phyloP scores from a whole-genome alignment of 2,113 vertebrate species.

The Stomatorhinus ivindoensis region DNA sequence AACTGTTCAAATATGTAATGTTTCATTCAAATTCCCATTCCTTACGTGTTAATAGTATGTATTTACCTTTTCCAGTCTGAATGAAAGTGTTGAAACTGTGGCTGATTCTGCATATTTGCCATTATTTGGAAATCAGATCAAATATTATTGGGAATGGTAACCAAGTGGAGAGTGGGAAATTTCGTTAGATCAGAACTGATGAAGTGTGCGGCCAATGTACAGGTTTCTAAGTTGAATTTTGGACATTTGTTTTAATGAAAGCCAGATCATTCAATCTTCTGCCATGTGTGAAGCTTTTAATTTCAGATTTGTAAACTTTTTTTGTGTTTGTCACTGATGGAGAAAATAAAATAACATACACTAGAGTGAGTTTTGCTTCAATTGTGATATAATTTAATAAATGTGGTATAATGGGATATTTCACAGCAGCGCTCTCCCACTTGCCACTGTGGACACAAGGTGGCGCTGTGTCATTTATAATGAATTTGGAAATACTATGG shows the following conservation, averaged over 20 bases:
- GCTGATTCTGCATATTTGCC: neutral
- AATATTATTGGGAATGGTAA: neutral
- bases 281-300: neutral
- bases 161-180: neutral
- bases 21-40: neutral
- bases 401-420: neutral
- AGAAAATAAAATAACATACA: neutral
- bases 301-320: neutral
- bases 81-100: neutral
- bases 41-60: neutral
- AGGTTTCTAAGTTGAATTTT: neutral
- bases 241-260: neutral
- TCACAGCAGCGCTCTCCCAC: too few relatives aligned
- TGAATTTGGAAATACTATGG: neutral
- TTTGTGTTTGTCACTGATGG: neutral
- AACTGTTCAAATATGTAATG: neutral
- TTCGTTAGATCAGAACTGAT: neutral
- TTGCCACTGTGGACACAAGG: constrained; percentile 21
- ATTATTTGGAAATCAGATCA: neutral
- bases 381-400: neutral
- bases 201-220: neutral
- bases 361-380: neutral
- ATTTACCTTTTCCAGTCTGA: neutral
- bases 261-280: neutral
- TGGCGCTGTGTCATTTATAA: constrained; percentile 25